phyloP scores from a whole-genome alignment of 2,888 invertebrate genomes.

The Chymomyza procnemis region DNA sequence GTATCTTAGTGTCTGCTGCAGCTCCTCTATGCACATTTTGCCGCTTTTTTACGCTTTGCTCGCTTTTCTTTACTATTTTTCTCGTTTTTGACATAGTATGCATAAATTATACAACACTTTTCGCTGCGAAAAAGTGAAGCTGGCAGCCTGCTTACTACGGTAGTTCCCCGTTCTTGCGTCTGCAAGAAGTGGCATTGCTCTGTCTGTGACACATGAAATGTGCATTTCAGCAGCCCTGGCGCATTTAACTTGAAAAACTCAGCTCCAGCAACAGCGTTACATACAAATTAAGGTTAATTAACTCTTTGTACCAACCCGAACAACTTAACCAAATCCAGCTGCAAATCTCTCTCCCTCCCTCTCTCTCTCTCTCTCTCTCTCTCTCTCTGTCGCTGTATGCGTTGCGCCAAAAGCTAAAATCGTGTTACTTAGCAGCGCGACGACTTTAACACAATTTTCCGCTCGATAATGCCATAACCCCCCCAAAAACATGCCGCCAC shows the following conservation, averaged over 20 bases:
- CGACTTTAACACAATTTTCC: conserved; percentile 5
- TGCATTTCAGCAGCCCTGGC: conserved; percentile 34
- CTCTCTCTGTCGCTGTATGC: too few species aligned
- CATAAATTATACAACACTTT: conserved; percentile 66
- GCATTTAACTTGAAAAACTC: neutral
- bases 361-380: too few species aligned
- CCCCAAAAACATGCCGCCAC: neutral
- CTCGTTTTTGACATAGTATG: conserved; percentile 66
- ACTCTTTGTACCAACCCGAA: conserved; percentile 48
- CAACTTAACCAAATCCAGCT: conserved; percentile 11
- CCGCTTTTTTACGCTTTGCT: neutral
- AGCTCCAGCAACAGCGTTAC: neutral
- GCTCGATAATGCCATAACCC: neutral
- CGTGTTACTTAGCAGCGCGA: conserved; percentile 28
- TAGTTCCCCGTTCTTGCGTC: neutral
- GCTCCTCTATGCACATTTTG: conserved; percentile 34
- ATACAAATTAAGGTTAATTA: conserved; percentile 65
- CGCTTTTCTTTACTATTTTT: conserved; percentile 52
- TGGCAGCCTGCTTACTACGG: neutral
- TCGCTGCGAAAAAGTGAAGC: conserved; percentile 32
- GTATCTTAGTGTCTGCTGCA: conserved; percentile 66
- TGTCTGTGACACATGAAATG: conserved; percentile 50
- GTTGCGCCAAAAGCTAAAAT: conserved; percentile 22
- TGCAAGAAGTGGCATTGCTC: neutral
- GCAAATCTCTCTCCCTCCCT: conserved; percentile 4